A percentile compares a stretch with the other conserved stretches of the same genome.
Evolutionary conservation across 2,113 vertebrate genomes (phyloP).

Genomic region (Eurystomus gularis): DNA sequence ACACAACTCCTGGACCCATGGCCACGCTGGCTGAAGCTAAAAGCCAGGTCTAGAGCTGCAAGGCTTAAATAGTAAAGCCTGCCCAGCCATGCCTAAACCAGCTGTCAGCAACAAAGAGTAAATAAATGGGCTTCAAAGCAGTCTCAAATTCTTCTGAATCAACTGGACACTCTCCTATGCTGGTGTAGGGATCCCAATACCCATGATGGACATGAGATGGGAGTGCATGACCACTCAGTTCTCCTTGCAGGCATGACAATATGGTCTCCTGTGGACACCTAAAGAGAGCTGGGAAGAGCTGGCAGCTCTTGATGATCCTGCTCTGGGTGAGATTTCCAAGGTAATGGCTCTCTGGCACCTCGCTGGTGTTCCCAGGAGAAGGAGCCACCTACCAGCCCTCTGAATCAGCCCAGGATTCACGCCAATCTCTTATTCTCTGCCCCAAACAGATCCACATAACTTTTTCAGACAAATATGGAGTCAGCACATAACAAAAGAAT

Average conservation of each 20-base stretch:
- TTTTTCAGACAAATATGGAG: neutral
- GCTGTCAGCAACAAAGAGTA: neutral
- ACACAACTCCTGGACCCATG: accelerated
- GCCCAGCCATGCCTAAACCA: neutral
- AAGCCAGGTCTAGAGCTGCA: neutral
- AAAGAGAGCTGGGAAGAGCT: neutral
- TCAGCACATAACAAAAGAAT: neutral
- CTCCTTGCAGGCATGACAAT: neutral
- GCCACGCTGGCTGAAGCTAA: neutral
- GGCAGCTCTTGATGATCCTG: neutral
- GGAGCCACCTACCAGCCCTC: neutral
- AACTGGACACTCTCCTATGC: neutral
- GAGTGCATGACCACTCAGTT: accelerated
- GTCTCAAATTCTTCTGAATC: neutral
- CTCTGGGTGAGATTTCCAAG: neutral
- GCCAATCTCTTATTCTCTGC: neutral
- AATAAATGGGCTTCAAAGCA: neutral
- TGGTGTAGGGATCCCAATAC: neutral
- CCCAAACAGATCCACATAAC: neutral
- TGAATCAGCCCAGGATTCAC: neutral
- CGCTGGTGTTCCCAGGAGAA: neutral
- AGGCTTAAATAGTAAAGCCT: neutral
- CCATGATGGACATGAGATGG: accelerated
- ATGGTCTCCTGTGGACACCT: neutral
- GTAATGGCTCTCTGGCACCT: neutral